Percentiles rank a stretch among this genome's conserved stretches.
Evolutionary conservation across 2,888 invertebrate species (phyloP).

Genomic region (Siphonodentalium dalli): DNA sequence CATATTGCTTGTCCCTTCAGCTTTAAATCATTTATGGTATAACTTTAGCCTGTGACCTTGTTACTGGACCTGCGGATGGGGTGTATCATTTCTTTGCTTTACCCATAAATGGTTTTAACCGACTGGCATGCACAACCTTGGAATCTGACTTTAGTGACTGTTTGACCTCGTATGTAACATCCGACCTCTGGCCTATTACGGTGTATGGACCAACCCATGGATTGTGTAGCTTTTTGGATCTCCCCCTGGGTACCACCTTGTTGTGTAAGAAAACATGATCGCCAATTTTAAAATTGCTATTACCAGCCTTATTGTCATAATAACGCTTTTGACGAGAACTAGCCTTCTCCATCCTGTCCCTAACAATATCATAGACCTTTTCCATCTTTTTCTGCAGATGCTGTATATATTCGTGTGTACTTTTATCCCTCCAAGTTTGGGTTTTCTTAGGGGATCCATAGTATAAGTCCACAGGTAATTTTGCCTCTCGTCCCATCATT

Average conservation of each 20-base stretch:
- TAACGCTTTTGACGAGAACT: conserved; percentile 2
- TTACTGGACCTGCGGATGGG: no score
- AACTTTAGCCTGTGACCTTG: no score
- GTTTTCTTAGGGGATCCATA: conserved; percentile 1
- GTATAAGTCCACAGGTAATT: conserved; percentile 16
- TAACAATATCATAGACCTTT: conserved; percentile 4
- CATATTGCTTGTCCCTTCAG: no score
- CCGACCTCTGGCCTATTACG: neutral
- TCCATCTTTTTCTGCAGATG: neutral
- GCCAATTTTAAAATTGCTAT: neutral
- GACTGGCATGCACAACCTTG: conserved; percentile 3
- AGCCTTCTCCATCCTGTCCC: conserved; percentile 2
- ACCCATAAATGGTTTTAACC: no score
- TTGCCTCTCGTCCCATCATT: conserved; percentile 9
- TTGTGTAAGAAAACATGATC: neutral
- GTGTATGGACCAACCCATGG: neutral
- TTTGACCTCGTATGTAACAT: neutral
- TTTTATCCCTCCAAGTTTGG: neutral
- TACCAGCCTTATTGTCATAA: conserved; percentile 8
- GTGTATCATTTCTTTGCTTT: no score
- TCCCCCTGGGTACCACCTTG: neutral
- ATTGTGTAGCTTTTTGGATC: neutral
- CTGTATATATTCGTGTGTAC: conserved; percentile 1
- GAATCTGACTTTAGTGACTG: neutral
- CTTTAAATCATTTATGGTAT: no score